phyloP scores from a whole-genome alignment of 2,797 vertebrate species.

The Choloepus didactylus region DNA sequence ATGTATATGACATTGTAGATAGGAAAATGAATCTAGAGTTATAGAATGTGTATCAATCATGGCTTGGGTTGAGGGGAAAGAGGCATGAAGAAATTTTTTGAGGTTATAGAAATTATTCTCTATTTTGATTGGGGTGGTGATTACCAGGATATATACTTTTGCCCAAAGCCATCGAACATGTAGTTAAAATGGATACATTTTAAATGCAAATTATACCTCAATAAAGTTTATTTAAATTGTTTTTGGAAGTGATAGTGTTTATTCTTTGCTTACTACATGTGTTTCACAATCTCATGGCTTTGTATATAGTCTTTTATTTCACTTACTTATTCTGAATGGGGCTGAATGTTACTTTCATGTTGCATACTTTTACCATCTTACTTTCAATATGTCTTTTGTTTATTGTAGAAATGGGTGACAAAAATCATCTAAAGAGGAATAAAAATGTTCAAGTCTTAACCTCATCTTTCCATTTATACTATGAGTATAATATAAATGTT shows the following conservation, averaged over 20 bases:
- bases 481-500: neutral
- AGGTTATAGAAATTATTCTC: neutral
- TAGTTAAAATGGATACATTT: neutral
- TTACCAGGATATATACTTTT: neutral
- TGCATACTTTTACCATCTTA: neutral
- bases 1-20: neutral
- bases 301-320: neutral
- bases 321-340: neutral
- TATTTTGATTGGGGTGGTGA: neutral
- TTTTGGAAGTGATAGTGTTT: neutral
- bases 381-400: neutral
- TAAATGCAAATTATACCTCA: neutral
- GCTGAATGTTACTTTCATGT: neutral
- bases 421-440: neutral
- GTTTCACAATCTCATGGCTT: neutral
- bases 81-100: neutral
- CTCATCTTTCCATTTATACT: rapidly evolving
- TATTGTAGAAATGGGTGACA: neutral
- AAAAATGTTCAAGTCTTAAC: neutral
- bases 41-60: neutral
- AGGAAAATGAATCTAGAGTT: neutral
- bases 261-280: neutral
- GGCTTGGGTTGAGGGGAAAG: neutral
- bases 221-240: neutral
- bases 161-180: neutral